Base-by-base conservation (phyloP, 37 sponge, comb jelly and placozoan species). In the Cliona cf. orientalis region DNA sequence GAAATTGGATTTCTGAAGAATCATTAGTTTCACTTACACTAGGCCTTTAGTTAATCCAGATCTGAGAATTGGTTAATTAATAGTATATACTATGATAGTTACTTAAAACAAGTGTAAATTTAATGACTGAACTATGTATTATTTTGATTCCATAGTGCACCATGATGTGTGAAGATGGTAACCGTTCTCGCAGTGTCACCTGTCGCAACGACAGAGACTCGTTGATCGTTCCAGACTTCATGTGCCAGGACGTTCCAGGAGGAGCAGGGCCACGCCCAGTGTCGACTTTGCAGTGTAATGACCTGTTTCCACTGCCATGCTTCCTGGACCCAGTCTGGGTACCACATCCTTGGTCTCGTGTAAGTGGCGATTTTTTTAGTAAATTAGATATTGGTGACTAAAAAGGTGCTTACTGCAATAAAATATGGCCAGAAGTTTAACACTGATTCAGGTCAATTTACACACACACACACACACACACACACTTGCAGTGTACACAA, bases 401-500 rank as follows among this genome's bases (percentile, higher is more conserved):
- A 12, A 31, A 32, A 12, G 62, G 62, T 17, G 23, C n/a, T n/a
- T n/a, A n/a, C n/a, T n/a, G n/a, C n/a, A n/a, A n/a, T n/a, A n/a
- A n/a, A n/a, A n/a, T n/a, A n/a, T n/a, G n/a, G n/a, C n/a, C n/a
- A n/a, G n/a, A n/a, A n/a, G n/a, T n/a, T n/a, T n/a, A n/a, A n/a
- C n/a, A n/a, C n/a, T n/a, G n/a, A n/a, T n/a, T n/a, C n/a, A n/a
- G n/a, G n/a, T n/a, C n/a, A n/a, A n/a, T n/a, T n/a, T n/a, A n/a
- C n/a, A n/a, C n/a, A n/a, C n/a, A n/a, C n/a, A n/a, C n/a, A n/a
- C n/a, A n/a, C n/a, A n/a, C n/a, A n/a, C n/a, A n/a, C n/a, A n/a
- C n/a, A n/a, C n/a, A n/a, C 34, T 4, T 53, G 35, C 46, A 72
- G 73, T 72, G 73, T 72, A 42, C 55, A 32, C 31, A 32, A 1